Evolutionary conservation across 2,888 invertebrate species (phyloP).

Genomic region (Tetanocera ferruginea): DNA sequence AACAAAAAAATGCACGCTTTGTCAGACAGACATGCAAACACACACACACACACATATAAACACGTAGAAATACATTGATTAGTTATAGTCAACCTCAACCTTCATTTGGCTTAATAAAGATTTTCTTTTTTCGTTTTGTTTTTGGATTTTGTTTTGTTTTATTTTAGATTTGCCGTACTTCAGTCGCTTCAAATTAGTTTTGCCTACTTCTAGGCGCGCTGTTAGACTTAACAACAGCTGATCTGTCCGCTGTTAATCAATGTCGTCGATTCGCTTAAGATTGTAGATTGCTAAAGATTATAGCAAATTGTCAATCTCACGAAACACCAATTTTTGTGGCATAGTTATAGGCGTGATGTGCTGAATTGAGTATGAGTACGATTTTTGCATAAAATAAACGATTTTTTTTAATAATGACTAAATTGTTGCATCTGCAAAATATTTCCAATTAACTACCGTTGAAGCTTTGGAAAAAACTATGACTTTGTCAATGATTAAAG

Average conservation of each 20-base stretch:
- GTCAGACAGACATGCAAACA: not conserved
- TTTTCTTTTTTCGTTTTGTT: not conserved
- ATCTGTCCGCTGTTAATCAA: not conserved
- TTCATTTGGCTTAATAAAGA: not conserved
- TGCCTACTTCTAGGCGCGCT: conserved; percentile 5
- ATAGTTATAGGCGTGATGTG: not conserved
- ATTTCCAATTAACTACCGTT: too few relatives aligned
- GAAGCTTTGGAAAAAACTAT: too few relatives aligned
- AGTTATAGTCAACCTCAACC: not conserved
- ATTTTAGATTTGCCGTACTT: too few relatives aligned
- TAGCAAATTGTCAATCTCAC: too few relatives aligned
- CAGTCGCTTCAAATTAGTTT: not conserved
- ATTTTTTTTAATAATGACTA: too few relatives aligned
- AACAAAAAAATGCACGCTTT: too few relatives aligned
- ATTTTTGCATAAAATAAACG: too few relatives aligned
- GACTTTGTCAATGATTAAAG: too few relatives aligned
- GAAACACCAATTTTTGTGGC: not conserved
- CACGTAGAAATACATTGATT: not conserved
- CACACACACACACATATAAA: not conserved
- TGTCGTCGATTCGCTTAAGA: not conserved
- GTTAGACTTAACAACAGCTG: not conserved
- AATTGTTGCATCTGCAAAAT: too few relatives aligned
- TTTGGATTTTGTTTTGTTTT: too few relatives aligned
- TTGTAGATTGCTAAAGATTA: not conserved
- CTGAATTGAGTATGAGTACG: too few relatives aligned